Conservation (phyloP, 2,888 invertebrate species). For the Odiellus spinosus region DNA sequence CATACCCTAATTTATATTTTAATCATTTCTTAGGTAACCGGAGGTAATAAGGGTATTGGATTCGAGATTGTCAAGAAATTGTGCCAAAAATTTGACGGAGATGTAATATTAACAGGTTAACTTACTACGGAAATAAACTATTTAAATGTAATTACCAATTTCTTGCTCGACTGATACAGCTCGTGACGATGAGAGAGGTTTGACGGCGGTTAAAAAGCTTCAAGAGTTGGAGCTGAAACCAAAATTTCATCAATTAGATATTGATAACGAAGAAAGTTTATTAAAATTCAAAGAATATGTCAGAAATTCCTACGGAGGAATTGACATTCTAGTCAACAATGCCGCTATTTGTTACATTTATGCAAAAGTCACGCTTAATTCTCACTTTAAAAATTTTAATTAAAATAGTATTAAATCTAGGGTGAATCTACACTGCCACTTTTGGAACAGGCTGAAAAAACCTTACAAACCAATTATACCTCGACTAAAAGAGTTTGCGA, state of each 20-base stretch:
- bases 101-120: slow-evolving; percentile 47
- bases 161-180: too few species aligned
- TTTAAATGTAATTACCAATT: too few species aligned
- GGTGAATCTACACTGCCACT: slow-evolving; percentile 43
- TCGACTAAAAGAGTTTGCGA: slow-evolving; percentile 46
- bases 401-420: slow-evolving; percentile 5
- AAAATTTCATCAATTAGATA: slow-evolving; percentile 51
- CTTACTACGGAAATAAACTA: too few species aligned
- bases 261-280: slow-evolving; percentile 43
- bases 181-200: slow-evolving; percentile 41
- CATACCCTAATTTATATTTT: too few species aligned
- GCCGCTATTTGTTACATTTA: slow-evolving; percentile 57
- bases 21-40: slow-evolving; percentile 38
- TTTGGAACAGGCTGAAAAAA: slow-evolving; percentile 48
- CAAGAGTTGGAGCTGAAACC: slow-evolving; percentile 31
- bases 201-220: slow-evolving; percentile 42
- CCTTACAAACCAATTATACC: slow-evolving; percentile 52
- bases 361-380: too few species aligned
- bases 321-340: slow-evolving; percentile 59
- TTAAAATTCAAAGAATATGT: slow-evolving; percentile 42
- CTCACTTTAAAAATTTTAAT: too few species aligned
- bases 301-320: slow-evolving; percentile 43
- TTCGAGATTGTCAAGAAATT: slow-evolving; percentile 48
- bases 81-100: slow-evolving; percentile 43
- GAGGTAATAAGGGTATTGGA: slow-evolving; percentile 54